Percentiles rank a stretch among this genome's conserved stretches.
Conservation (phyloP, 2,797 vertebrate genomes). For the Semotilus atromaculatus region DNA sequence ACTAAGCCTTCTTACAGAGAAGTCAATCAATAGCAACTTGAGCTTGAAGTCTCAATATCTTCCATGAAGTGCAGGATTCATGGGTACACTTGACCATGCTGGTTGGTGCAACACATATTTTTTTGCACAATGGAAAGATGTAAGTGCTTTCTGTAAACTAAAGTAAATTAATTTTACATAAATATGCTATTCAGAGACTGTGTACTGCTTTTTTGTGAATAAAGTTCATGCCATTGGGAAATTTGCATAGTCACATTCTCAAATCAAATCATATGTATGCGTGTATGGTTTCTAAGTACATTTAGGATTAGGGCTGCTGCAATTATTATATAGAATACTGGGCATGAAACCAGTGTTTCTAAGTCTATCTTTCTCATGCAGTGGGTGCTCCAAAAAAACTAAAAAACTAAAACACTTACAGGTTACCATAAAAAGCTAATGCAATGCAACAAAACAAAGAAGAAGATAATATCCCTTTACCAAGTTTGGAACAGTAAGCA, state of each 20-base stretch:
- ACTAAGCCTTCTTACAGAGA: neutral
- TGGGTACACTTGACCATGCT: neutral
- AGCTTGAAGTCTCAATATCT: neutral
- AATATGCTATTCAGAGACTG: neutral
- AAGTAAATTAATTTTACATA: neutral
- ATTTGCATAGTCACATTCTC: neutral
- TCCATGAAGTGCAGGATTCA: neutral
- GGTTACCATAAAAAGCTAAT: neutral
- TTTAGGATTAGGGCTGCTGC: neutral
- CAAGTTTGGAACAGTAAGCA: neutral
- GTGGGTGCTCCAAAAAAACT: neutral
- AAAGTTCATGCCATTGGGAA: neutral
- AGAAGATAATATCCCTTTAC: neutral
- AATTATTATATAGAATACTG: neutral
- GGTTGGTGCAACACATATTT: neutral
- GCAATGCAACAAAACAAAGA: neutral
- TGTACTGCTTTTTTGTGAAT: neutral
- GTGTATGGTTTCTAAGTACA: neutral
- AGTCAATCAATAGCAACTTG: neutral
- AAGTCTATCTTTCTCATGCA: neutral
- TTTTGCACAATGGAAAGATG: neutral
- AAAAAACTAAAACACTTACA: neutral
- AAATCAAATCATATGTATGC: neutral
- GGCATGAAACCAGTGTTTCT: neutral
- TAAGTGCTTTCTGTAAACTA: neutral